phyloP scores from a whole-genome alignment of 2,113 vertebrate genomes.

The Rhinopomastus cyanomelas region DNA sequence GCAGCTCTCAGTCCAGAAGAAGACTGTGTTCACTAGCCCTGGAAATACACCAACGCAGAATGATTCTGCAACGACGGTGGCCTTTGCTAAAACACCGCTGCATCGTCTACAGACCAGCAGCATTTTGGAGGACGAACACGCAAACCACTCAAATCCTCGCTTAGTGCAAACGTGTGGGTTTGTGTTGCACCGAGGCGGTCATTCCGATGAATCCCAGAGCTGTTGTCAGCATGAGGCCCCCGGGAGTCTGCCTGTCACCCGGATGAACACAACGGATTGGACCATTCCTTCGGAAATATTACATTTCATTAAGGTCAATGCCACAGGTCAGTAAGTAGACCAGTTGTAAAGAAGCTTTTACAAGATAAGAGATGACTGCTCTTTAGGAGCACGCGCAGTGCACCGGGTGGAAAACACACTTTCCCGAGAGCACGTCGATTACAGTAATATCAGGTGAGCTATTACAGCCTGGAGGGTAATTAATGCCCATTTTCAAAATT shows the following conservation, averaged over 20 bases:
- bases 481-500: slow-evolving; percentile 65
- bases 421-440: slow-evolving; percentile 53
- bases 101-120: not conserved
- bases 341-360: slow-evolving; percentile 58
- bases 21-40: not conserved
- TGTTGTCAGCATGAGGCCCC: slow-evolving; percentile 27
- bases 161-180: not conserved
- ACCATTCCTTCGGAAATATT: slow-evolving; percentile 53
- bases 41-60: not conserved
- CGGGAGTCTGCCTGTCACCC: slow-evolving; percentile 43
- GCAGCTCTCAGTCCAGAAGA: not conserved
- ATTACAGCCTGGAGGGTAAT: slow-evolving; percentile 53
- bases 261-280: slow-evolving; percentile 58
- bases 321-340: slow-evolving; percentile 60
- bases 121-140: not conserved
- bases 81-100: not conserved
- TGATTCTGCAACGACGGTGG: not conserved
- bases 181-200: slow-evolving; percentile 26
- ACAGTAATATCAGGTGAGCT: slow-evolving; percentile 46
- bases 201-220: slow-evolving; percentile 24
- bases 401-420: slow-evolving; percentile 41
- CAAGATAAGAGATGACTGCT: slow-evolving; percentile 54
- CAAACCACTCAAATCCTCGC: not conserved
- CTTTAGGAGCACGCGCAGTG: not conserved
- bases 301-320: slow-evolving; percentile 63